Evolutionary conservation across 2,797 vertebrate species (phyloP), one percentile per base, ranked within the genome.

Genomic region (Bucorvus abyssinicus): DNA sequence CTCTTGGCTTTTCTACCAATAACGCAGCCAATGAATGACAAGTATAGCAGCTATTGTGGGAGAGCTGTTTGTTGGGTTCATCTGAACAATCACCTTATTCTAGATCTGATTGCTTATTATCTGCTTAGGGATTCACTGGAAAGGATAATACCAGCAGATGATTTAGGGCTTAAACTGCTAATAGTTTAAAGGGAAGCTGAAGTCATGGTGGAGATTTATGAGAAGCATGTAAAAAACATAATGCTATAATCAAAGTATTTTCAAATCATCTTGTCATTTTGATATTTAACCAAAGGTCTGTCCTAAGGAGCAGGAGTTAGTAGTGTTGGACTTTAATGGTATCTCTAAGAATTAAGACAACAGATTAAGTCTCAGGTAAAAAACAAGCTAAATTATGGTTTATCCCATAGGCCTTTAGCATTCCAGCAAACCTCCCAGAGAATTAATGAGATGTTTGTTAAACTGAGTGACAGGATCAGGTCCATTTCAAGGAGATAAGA

Each of bases 11-110:
- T 90, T 84, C 59, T 95, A 78, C 22, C 29, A 87, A 40, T 38
- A 45, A 49, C 26, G 15, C 20, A 49, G 30, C 61, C 63, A 87
- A 22, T 47, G 36, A 59, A 84, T 82, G 42, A 14, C 40, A 86
- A 86, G 47, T 40, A 53, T 13, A 89, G 63, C 38, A 90, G 24
- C 55, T 67, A 17, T 23, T 18, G 38, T 90, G 42, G 52, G 21
- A 95, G n/a, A 91, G 17, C 27, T 92, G 30, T 79, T 94, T 87
- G 63, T 30, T 79, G 29, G 59, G 45, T 90, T 90, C 68, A 68
- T 87, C 65, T 92, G 86, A 87, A 84, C 86, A 82, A 92, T 74
- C 52, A 94, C 53, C 85, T 94, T 95, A 86, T 76, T 96, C 83
- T 91, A 88, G 70, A 84, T 94, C 74, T 93, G 82, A 77, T 7